Evolutionary conservation across 2,113 vertebrate species (phyloP).

Genomic region (Sprattus sprattus): DNA sequence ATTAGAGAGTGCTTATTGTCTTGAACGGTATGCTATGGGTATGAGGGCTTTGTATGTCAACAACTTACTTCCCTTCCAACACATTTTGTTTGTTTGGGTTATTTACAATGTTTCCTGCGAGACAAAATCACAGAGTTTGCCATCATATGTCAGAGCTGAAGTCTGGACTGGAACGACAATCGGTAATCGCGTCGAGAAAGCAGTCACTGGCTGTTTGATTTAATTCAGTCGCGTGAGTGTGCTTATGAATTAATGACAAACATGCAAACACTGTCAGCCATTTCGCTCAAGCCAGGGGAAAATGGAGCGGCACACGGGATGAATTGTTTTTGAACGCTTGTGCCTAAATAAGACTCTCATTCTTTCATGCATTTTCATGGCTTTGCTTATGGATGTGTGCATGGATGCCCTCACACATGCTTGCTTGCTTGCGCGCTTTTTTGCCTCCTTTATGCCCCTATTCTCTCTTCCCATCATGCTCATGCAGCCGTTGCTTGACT

Average conservation of each 20-base stretch:
- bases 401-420: not conserved
- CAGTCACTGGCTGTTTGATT: constrained; percentile 12
- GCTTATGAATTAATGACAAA: not conserved
- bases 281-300: not conserved
- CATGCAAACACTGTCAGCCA: constrained; percentile 6
- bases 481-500: not conserved
- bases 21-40: not conserved
- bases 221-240: not conserved
- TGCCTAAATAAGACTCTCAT: not conserved
- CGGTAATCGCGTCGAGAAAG: not conserved
- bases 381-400: not conserved
- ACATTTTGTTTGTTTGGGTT: not conserved
- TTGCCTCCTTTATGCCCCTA: not conserved
- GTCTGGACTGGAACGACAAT: not conserved
- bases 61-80: not conserved
- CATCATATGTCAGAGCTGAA: not conserved
- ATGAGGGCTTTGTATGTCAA: not conserved
- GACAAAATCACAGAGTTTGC: not conserved
- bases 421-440: not conserved
- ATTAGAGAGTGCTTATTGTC: not conserved
- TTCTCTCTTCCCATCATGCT: not conserved
- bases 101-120: not conserved
- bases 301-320: not conserved
- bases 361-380: not conserved
- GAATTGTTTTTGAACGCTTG: not conserved